Percentiles rank a stretch among this genome's conserved stretches.
Conservation (phyloP, 2,888 invertebrate species). For the Acleris emargana region DNA sequence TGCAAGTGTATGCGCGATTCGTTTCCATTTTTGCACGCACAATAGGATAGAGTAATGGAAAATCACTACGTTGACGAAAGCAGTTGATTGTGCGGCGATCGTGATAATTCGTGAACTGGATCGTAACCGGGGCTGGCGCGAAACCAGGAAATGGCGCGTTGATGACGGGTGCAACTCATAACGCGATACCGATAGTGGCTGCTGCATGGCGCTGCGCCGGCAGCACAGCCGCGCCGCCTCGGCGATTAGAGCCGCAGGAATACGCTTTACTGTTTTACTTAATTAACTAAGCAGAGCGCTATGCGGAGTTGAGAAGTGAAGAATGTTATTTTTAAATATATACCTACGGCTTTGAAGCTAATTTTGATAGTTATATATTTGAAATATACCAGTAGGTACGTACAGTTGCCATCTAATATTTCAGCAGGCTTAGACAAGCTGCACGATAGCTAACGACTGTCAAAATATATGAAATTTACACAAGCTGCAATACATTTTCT, state of each 20-base stretch:
- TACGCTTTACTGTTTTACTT: slow-evolving; percentile 39
- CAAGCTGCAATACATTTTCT: too few species aligned
- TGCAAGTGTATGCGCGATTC: neutral
- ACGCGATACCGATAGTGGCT: slow-evolving; percentile 48
- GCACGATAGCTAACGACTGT: too few species aligned
- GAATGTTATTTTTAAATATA: too few species aligned
- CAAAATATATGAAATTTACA: too few species aligned
- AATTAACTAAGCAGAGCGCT: neutral
- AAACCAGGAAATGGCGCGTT: slow-evolving; percentile 62
- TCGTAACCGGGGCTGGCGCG: slow-evolving; percentile 55
- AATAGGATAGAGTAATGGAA: neutral
- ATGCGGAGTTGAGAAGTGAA: too few species aligned
- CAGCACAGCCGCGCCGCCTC: neutral
- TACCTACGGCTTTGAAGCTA: too few species aligned
- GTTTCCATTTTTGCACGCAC: neutral
- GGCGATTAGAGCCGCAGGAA: slow-evolving; percentile 21
- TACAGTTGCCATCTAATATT: too few species aligned
- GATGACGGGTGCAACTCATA: slow-evolving; percentile 57
- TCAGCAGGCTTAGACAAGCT: too few species aligned
- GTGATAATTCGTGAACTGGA: slow-evolving; percentile 54
- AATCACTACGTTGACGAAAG: slow-evolving; percentile 26
- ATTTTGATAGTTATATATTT: too few species aligned
- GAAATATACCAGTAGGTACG: too few species aligned
- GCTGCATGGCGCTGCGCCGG: slow-evolving; percentile 8
- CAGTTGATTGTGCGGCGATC: slow-evolving; percentile 44